Conservation (phyloP, 2,888 invertebrate species). For the Chrysina gloriosa region DNA sequence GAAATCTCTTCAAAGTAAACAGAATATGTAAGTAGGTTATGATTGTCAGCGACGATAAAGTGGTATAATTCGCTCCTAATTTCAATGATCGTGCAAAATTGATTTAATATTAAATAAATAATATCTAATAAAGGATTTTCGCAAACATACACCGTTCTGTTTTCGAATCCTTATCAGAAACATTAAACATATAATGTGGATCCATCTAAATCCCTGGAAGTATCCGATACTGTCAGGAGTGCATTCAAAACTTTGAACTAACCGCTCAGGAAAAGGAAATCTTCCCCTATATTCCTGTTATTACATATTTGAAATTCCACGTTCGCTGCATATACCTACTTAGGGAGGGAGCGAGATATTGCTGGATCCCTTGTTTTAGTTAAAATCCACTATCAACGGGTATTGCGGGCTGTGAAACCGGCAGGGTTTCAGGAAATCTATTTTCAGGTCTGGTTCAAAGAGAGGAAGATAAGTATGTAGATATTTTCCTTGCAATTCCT, state of each 20-base stretch:
- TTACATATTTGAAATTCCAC: conserved; percentile 1
- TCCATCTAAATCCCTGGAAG: neutral
- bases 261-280: neutral
- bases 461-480: neutral
- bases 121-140: too few relatives aligned
- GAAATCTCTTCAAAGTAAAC: neutral
- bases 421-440: conserved; percentile 3
- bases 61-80: too few relatives aligned
- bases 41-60: too few relatives aligned
- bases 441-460: conserved; percentile 3
- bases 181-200: neutral
- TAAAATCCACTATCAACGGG: neutral
- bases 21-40: too few relatives aligned
- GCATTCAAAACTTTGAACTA: neutral
- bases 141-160: too few relatives aligned
- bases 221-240: neutral
- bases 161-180: neutral
- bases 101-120: neutral
- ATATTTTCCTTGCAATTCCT: neutral
- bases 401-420: neutral
- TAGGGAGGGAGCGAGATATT: neutral
- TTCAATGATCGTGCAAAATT: too few relatives aligned
- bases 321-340: neutral
- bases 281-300: neutral
- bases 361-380: conserved; percentile 5